Percentiles rank a stretch among this genome's conserved stretches.
phyloP scores from a whole-genome alignment of 2,113 vertebrate genomes.

The Nesospiza acunhae region DNA sequence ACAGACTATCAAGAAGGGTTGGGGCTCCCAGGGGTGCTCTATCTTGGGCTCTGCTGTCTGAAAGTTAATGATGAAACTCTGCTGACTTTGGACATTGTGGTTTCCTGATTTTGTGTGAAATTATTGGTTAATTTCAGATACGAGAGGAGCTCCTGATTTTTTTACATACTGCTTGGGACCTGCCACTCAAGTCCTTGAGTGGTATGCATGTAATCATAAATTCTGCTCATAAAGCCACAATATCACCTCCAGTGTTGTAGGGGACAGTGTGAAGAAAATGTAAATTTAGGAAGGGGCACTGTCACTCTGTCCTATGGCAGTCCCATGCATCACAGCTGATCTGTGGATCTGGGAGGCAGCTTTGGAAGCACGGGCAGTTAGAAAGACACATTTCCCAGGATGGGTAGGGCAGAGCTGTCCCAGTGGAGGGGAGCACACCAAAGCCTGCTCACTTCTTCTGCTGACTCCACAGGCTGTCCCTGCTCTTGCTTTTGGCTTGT shows the following conservation, averaged over 20 bases:
- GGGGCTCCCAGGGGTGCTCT: neutral
- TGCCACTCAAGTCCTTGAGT: neutral
- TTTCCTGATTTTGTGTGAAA: neutral
- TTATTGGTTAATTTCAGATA: neutral
- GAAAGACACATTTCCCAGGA: neutral
- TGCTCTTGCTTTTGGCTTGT: neutral
- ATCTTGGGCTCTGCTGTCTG: neutral
- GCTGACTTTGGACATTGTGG: neutral
- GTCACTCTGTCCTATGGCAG: rapidly evolving
- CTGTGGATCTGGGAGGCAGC: neutral
- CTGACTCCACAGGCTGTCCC: neutral
- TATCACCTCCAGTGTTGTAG: rapidly evolving
- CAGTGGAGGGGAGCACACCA: rapidly evolving
- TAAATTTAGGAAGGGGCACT: neutral
- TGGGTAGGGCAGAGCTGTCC: neutral
- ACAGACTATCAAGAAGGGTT: neutral
- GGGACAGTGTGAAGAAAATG: neutral
- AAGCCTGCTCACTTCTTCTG: neutral
- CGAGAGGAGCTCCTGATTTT: neutral
- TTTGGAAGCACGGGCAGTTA: neutral
- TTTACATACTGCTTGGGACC: neutral
- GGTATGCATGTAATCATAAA: neutral
- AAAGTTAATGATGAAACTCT: neutral
- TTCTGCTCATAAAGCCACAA: neutral
- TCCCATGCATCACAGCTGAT: rapidly evolving